Conservation (phyloP, 2,113 vertebrate genomes). For the Talpa occidentalis region DNA sequence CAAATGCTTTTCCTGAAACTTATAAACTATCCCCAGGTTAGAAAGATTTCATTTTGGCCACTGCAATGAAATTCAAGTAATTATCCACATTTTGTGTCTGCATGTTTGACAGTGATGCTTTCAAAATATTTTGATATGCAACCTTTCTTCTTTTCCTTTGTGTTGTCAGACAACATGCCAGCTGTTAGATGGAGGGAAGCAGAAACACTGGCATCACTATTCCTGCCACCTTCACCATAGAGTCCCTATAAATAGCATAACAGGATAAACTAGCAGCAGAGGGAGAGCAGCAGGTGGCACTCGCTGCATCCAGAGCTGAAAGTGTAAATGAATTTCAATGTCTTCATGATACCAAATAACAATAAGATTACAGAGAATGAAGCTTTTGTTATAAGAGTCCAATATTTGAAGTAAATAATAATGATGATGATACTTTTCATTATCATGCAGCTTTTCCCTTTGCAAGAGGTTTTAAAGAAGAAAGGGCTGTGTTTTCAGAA, state of each 20-base stretch:
- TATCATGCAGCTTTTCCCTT: constrained; percentile 38
- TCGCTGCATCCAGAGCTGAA: neutral
- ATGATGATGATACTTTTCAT: constrained; percentile 57
- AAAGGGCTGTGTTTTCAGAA: constrained; percentile 39
- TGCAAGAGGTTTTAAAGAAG: constrained; percentile 48
- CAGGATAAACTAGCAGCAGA: constrained; percentile 40
- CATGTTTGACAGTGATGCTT: constrained; percentile 25
- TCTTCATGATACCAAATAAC: constrained; percentile 55
- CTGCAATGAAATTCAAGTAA: constrained; percentile 10
- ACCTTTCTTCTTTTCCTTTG: constrained; percentile 60
- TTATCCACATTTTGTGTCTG: constrained; percentile 41
- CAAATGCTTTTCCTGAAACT: constrained; percentile 19
- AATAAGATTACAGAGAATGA: constrained; percentile 67
- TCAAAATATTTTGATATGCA: constrained; percentile 74
- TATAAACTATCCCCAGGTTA: neutral
- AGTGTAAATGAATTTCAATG: constrained; percentile 73
- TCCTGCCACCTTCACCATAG: constrained; percentile 10
- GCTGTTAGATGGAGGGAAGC: constrained; percentile 64
- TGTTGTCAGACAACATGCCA: constrained; percentile 68
- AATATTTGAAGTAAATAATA: constrained; percentile 66
- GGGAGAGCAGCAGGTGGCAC: constrained; percentile 61
- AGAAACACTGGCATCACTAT: constrained; percentile 23
- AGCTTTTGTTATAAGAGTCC: constrained; percentile 56
- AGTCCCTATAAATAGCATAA: constrained; percentile 68
- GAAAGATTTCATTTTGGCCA: constrained; percentile 57